These are phyloP conservation scores for Gisinianus flammeolus DNA, from an alignment of 2,888 invertebrate species.

Conservation along the genomic window DNA sequence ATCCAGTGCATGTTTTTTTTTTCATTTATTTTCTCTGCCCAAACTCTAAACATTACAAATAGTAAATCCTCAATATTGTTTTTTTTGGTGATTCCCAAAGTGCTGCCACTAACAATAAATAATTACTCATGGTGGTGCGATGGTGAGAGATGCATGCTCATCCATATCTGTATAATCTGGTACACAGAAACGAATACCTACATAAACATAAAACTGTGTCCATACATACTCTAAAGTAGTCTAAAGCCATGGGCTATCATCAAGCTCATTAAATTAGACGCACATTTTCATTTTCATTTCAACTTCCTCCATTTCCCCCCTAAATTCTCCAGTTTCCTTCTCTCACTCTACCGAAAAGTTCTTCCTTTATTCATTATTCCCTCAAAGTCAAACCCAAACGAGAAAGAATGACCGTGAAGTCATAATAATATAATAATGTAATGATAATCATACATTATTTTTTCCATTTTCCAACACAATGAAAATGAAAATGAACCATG, in stretches of 20 bases:
- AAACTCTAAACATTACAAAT: not conserved
- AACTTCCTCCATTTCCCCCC: not conserved
- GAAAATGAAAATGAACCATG: no score
- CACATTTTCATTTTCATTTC: conserved; percentile 4
- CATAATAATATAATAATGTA: no score
- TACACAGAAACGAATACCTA: not conserved
- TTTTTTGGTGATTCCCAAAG: not conserved
- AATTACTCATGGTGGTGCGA: not conserved
- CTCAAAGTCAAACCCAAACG: no score
- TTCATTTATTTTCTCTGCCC: not conserved
- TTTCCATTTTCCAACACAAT: no score
- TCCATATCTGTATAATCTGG: not conserved
- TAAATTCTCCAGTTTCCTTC: not conserved
- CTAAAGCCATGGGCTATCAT: not conserved
- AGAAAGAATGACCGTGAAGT: no score
- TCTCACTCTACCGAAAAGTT: not conserved
- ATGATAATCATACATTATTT: no score
- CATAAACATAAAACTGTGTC: not conserved
- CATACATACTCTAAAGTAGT: not conserved
- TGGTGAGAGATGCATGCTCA: not conserved
- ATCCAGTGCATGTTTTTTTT: not conserved
- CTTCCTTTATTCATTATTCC: no score
- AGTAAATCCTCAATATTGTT: not conserved
- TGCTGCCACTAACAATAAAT: not conserved
- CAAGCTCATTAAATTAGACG: conserved; percentile 22